These are phyloP conservation scores for Eretmochelys imbricata DNA, from an alignment of 2,113 vertebrate species.

Conservation along the genomic window DNA sequence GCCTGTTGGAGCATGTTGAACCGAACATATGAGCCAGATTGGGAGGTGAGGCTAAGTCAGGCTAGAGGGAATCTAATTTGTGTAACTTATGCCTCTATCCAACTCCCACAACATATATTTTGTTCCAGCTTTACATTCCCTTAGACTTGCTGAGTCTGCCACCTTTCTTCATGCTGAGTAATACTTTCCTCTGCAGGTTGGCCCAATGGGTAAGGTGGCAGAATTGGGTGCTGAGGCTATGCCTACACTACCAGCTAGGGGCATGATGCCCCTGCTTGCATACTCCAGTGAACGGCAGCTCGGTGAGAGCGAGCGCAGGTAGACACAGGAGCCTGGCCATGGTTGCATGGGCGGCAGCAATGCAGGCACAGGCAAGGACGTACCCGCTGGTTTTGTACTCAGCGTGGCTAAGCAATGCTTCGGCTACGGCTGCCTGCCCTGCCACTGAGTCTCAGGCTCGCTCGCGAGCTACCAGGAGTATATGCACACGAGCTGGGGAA, in stretches of 20 bases:
- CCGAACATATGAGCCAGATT: rapidly evolving
- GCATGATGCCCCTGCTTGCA: background rate
- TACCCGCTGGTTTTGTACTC: background rate
- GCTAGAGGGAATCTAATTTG: background rate
- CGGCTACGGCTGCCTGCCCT: no score
- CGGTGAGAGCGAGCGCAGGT: background rate
- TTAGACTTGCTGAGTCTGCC: background rate
- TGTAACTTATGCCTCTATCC: background rate
- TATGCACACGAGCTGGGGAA: background rate
- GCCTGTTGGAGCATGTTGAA: background rate
- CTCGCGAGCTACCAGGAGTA: background rate
- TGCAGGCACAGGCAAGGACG: background rate
- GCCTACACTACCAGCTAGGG: background rate
- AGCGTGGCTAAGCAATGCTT: no score
- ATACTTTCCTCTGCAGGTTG: background rate
- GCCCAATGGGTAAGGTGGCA: background rate
- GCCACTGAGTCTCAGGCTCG: no score
- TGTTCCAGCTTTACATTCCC: background rate
- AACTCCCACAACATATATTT: background rate
- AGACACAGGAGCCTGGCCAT: background rate
- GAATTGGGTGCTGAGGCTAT: background rate
- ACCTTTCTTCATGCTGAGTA: background rate
- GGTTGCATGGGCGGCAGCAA: background rate
- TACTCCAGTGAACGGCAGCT: background rate
- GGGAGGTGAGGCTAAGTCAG: background rate